Base-by-base conservation (phyloP, 2,113 vertebrate genomes). In the Procapra przewalskii region DNA sequence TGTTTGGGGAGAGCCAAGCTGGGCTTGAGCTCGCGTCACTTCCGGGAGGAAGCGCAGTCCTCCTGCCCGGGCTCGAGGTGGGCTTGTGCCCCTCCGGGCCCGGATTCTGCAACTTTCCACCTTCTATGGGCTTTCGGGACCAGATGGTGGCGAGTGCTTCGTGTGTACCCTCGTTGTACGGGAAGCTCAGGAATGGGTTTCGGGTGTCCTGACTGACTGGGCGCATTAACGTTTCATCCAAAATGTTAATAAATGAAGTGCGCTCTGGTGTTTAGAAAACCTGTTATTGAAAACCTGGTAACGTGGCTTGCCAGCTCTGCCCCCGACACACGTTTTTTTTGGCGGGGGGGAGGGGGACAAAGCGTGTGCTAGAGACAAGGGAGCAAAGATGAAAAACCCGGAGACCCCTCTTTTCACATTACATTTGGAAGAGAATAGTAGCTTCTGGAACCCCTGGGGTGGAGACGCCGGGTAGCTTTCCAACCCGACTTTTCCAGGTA, bases 1-100 rank as follows among this genome's bases (percentile, higher is more conserved):
- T 98, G 98, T 98, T 98, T 98, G 98, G 98, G 77, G 94, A 98
- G 97, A 98, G 96, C 96, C 91, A 15, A 87, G 82, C 86, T 80
- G 98, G 98, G 97, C 96, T 97, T 52, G 97, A 95, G 87, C 50
- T 12, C 5, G 80, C 98, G 97, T 98, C 98, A 98, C 95, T 98
- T 98, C 98, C 98, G 87, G 91, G 43, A 91, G 98, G 96, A 97
- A 97, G 94, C 90, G 10, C 13, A 33, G 13, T 80, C 67, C 87
- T 91, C n/a, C 1, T 2, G 17, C 59, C 10, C 0, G 7, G n/a
- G 71, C 45, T 55, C 0, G 14, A 52, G 75, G 1, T 71, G 25
- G 45, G 67, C 15, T 88, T 2, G 19, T 4, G 27, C 59, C 8
- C 6, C 29, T 33, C 55, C 16, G 12, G 3, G 48, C 62, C n/a